Evolutionary conservation across 2,113 vertebrate species (phyloP).

Genomic region (Labeo rohita): DNA sequence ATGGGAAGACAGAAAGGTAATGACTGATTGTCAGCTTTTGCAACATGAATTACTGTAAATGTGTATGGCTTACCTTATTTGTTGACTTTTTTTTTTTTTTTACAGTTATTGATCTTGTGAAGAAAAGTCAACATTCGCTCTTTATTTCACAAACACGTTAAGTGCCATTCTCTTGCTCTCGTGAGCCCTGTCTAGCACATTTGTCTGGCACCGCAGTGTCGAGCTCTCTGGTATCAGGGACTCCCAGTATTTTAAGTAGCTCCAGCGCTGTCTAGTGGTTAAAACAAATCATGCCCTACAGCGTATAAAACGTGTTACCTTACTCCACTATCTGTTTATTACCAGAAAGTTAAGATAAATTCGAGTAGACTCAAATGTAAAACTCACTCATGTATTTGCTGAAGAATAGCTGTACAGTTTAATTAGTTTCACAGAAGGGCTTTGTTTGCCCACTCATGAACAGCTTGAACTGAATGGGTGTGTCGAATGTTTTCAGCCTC

Average conservation of each 20-base stretch:
- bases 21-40: neutral
- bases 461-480: neutral
- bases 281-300: neutral
- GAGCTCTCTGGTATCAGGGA: neutral
- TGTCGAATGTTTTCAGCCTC: constrained; percentile 4
- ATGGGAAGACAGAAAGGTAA: neutral
- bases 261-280: neutral
- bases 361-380: neutral
- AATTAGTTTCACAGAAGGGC: neutral
- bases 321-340: neutral
- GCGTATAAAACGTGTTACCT: neutral
- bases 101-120: neutral
- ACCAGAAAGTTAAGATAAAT: neutral
- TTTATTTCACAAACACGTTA: neutral
- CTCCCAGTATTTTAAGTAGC: neutral
- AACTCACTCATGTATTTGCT: neutral
- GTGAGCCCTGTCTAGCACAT: neutral
- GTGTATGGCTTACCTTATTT: neutral
- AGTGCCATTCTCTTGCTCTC: neutral
- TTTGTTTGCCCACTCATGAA: constrained; percentile 6
- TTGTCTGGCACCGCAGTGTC: neutral
- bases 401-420: neutral
- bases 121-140: neutral
- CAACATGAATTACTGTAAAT: neutral
- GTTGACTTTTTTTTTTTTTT: neutral